Evolutionary conservation across 2,797 vertebrate genomes (phyloP).

Genomic region (Pygocentrus nattereri): DNA sequence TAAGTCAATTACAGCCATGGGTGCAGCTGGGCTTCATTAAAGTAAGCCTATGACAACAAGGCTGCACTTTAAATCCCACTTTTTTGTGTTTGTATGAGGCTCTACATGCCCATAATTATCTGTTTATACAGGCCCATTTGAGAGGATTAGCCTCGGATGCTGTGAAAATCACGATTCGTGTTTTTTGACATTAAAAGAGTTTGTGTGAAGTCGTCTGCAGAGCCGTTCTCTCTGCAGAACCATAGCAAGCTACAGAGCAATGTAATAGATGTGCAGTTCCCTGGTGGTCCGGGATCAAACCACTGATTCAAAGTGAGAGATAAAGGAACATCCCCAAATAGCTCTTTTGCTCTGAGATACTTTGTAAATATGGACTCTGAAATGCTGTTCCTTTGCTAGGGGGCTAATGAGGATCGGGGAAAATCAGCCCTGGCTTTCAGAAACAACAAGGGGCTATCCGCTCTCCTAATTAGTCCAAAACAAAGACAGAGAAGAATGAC

Average conservation of each 20-base stretch:
- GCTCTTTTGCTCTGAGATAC: background rate
- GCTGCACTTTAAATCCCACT: background rate
- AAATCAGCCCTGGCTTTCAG: background rate
- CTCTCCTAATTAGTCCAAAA: background rate
- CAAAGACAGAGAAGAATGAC: background rate
- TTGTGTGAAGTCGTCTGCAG: background rate
- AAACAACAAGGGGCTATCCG: background rate
- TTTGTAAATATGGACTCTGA: constrained; percentile 2
- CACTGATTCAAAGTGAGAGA: background rate
- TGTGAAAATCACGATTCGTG: background rate
- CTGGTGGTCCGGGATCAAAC: background rate
- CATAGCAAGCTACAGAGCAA: background rate
- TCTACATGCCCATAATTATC: constrained; percentile 6
- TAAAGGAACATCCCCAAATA: background rate
- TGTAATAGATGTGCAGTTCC: background rate
- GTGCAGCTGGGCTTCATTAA: constrained; percentile 13
- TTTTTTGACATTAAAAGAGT: background rate
- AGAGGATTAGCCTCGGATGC: background rate
- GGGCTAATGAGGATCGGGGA: background rate
- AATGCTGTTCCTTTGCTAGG: background rate
- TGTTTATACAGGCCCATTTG: background rate
- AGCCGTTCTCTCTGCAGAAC: background rate
- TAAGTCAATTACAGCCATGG: background rate
- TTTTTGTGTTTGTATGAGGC: background rate
- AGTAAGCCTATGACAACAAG: background rate